phyloP scores from a whole-genome alignment of 2,888 invertebrate genomes.

The Diplazon laetatorius region DNA sequence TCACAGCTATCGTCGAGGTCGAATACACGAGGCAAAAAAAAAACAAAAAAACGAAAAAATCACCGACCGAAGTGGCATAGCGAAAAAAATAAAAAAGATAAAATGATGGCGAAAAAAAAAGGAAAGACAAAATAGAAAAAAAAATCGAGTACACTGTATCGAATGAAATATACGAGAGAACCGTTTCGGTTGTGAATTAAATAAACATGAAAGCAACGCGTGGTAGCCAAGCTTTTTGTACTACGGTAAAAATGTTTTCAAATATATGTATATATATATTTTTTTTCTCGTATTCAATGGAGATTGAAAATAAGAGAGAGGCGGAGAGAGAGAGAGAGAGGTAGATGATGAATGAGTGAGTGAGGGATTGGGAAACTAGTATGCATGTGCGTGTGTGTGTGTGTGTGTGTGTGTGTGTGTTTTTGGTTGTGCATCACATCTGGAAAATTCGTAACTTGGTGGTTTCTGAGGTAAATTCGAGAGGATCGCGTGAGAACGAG shows the following conservation, averaged over 20 bases:
- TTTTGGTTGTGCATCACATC: conserved; percentile 7
- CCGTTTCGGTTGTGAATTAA: conserved; percentile 36
- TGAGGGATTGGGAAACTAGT: too few species aligned
- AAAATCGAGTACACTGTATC: conserved; percentile 17
- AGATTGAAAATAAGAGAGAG: conserved; percentile 11
- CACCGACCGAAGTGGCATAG: too few species aligned
- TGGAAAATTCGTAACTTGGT: conserved; percentile 22
- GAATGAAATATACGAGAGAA: conserved; percentile 50
- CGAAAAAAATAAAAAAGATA: background rate
- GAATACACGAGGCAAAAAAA: conserved; percentile 38
- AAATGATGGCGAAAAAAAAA: background rate
- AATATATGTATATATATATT: conserved; percentile 36
- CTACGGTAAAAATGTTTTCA: conserved; percentile 25
- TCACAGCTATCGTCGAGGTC: conserved; percentile 5
- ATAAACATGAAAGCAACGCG: conserved; percentile 41
- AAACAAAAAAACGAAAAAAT: background rate
- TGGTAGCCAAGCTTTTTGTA: background rate
- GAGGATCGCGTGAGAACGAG: conserved; percentile 2
- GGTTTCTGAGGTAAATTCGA: background rate
- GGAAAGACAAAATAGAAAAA: conserved; percentile 1
- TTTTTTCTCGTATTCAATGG: conserved; percentile 37
- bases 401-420: too few species aligned
- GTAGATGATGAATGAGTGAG: too few species aligned
- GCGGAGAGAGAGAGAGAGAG: background rate
- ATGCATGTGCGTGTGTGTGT: too few species aligned